Evolutionary conservation across 2,888 invertebrate species (phyloP), one percentile per base, ranked within the genome.

Genomic region (Marronus borbonicus): DNA sequence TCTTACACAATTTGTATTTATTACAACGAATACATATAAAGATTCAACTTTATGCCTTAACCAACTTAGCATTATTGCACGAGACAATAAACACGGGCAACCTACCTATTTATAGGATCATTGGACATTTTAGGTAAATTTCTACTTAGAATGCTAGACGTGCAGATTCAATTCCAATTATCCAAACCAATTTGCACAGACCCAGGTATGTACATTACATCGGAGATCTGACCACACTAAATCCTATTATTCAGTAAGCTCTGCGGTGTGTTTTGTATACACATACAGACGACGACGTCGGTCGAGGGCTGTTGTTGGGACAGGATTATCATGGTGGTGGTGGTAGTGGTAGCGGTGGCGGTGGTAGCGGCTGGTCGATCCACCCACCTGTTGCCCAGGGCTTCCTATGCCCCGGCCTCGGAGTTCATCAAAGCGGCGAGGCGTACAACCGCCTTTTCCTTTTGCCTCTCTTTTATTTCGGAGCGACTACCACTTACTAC

Each of bases 391-490:
- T 77, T 77, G 77, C 77, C 77, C 83, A 78, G 69, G 75, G 79
- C 80, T 76, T 79, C 80, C 78, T 76, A 79, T 81, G 72, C 60
- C 39, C 39, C 83, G 83, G 81, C 83, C 82, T 81, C 82, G 14
- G 81, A 82, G 81, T 81, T 81, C 80, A 81, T 83, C 82, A 83
- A 81, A 81, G 82, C 81, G 82, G 74, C 80, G 82, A 82, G 80
- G 82, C 84, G 82, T 83, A 80, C 83, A 84, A 81, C 80, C 82
- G 81, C 81, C 75, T 66, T 76, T 76, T 66, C 78, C 66, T 55
- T 74, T 76, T 62, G 68, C 80, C 81, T 83, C 81, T 72, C 76
- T 74, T 80, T 80, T 81, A 80, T 76, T 76, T 79, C 80, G 78
- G 44, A 44, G 44, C 60, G 72, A 74, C 72, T 74, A 60, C 72